These are phyloP conservation scores for Catharus ustulatus DNA, from an alignment of 2,797 vertebrate genomes.

Conservation along the genomic window DNA sequence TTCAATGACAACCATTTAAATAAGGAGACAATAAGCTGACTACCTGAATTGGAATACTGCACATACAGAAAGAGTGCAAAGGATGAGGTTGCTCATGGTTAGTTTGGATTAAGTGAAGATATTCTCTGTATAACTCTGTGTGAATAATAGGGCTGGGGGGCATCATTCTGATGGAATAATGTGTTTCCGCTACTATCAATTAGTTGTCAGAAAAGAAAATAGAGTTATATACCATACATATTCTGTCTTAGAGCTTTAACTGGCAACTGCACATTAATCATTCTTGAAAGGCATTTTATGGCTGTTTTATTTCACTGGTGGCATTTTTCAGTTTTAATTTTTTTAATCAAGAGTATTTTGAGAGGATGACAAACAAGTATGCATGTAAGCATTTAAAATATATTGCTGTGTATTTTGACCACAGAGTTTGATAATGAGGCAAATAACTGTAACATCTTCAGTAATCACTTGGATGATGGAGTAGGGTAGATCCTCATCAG, in stretches of 20 bases:
- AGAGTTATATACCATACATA: fast-evolving
- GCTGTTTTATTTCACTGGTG: neutral
- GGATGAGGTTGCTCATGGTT: neutral
- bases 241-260: neutral
- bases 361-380: neutral
- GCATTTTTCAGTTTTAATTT: neutral
- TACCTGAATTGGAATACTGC: neutral
- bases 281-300: neutral
- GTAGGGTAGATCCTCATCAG: neutral
- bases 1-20: neutral
- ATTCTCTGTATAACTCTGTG: neutral
- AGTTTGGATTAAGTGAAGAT: neutral
- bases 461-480: neutral
- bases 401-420: neutral
- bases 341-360: neutral
- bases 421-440: neutral
- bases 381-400: neutral
- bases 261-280: neutral
- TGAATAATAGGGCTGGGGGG: neutral
- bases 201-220: neutral
- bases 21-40: neutral
- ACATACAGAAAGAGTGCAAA: neutral
- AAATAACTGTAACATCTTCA: neutral
- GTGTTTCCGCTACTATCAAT: neutral
- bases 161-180: neutral